Base-by-base conservation (phyloP, 2,797 vertebrate genomes). In the Xenopus petersii region DNA sequence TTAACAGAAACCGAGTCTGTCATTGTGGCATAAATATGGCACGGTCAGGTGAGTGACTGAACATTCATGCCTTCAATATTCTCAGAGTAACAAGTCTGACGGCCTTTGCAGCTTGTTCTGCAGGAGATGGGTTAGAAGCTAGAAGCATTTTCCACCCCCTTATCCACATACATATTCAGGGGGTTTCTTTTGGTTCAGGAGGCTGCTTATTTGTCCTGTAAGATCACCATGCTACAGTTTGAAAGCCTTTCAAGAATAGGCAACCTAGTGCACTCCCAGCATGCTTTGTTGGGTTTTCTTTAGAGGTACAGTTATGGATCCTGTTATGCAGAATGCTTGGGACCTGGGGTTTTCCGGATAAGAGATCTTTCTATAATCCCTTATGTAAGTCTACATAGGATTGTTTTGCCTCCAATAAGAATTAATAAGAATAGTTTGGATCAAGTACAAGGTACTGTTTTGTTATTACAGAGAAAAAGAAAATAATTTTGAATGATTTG, bases 11-110 rank as follows among this genome's bases (percentile, higher is more conserved):
- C 16, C 42, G 64, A 78, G 61, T 77, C 67, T 67, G 64, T 61
- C 70, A 73, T 70, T 54, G 71, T 70, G 65, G 67, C 51, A 79
- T 74, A 79, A 73, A 79, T 70, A 79, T 59, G 60, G 66, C 61
- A 59, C 64, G 61, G 65, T 73, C 76, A 79, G 71, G 71, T 79
- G 61, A 74, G 58, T 42, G 51, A 13, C 55, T 51, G n/a, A 51
- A 69, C 7, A 42, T 15, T 55, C 30, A 68, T 24, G n/a, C 59
- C 65, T 75, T 60, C 66, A 51, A 47, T 70, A 70, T 73, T 78
- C 63, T 68, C 64, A 73, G 36, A 42, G 49, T 77, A 61, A 67
- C 56, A 47, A 71, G 47, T 70, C 24, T 74, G 71, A 60, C 10
- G 54, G 51, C 76, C 33, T 17, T 64, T 65, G 42, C 61, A 70